Base-by-base conservation (phyloP, 2,888 invertebrate genomes). In the Allolobophora icterica region DNA sequence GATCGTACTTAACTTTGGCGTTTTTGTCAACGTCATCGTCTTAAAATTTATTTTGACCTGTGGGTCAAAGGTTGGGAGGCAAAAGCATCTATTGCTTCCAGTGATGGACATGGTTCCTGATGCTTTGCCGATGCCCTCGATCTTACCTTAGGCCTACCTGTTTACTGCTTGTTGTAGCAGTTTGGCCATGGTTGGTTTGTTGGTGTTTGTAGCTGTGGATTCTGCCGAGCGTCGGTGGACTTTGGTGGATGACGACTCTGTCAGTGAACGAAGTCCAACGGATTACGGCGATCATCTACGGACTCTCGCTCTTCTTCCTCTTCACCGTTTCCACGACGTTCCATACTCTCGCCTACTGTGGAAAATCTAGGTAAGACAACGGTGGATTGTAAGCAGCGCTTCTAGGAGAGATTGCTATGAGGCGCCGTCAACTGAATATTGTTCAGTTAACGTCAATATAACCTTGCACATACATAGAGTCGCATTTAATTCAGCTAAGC, bases 261-360 rank as follows among this genome's bases (percentile, higher is more conserved):
- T 97, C 98, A 13, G 95, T 96, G 84, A 97, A 97, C 94, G 96
- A 96, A 93, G 96, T 97, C 84, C 98, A 98, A 96, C 96, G 97
- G 92, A 96, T 97, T 93, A 97, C 97, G 0, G 97, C 98, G 71
- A 96, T 97, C 93, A 97, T 98, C 91, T 98, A 98, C 95, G 98
- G 98, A 11, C 96, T 97, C 87, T 97, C 98, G 21, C 96, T 98
- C 35, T 97, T 98, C 92, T 96, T 97, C 92, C 97, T 98, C 90
- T 98, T 98, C 96, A 97, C 97, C 83, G 96, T 98, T 40, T 98
- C 98, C 58, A 98, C 98, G 71, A 97, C 97, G 94, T 98, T 98
- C 96, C 98, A 98, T 95, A 97, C 97, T 90, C 97, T 98, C 34
- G 98, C 97, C 95, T 98, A 95, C 93, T 93, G 94, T 42, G 95